A percentile compares a stretch with the other conserved stretches of the same genome.
Conservation (phyloP, 2,113 vertebrate species). For the Mellivora capensis region DNA sequence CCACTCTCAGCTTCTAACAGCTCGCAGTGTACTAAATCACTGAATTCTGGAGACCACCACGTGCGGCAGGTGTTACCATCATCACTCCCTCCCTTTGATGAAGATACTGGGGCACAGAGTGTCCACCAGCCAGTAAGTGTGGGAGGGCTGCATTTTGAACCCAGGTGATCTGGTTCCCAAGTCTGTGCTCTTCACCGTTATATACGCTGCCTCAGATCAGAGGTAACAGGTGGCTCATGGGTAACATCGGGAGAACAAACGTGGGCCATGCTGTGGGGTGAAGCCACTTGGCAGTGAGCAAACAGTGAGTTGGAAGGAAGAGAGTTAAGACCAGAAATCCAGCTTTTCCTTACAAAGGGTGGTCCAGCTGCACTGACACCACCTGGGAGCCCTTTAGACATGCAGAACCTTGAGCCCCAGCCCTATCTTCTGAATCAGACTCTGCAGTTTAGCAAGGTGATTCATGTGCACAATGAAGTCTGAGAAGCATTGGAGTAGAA, state of each 20-base stretch:
- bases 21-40: not conserved
- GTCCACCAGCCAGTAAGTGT: not conserved
- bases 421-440: not conserved
- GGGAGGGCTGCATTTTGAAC: not conserved
- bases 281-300: not conserved
- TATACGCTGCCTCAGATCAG: not conserved
- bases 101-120: not conserved
- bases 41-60: not conserved
- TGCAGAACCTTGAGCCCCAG: not conserved
- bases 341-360: not conserved
- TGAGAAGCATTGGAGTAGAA: not conserved
- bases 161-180: not conserved
- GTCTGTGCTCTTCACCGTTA: not conserved
- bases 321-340: not conserved
- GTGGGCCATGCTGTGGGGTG: not conserved
- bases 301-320: not conserved
- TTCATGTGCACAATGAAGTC: not conserved
- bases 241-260: not conserved
- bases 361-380: fast-evolving
- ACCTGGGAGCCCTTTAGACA: not conserved
- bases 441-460: not conserved
- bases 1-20: not conserved
- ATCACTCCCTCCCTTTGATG: not conserved
- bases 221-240: not conserved
- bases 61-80: not conserved